These are phyloP conservation scores for Procavia capensis DNA, from an alignment of 2,113 vertebrate genomes.

Conservation along the genomic window DNA sequence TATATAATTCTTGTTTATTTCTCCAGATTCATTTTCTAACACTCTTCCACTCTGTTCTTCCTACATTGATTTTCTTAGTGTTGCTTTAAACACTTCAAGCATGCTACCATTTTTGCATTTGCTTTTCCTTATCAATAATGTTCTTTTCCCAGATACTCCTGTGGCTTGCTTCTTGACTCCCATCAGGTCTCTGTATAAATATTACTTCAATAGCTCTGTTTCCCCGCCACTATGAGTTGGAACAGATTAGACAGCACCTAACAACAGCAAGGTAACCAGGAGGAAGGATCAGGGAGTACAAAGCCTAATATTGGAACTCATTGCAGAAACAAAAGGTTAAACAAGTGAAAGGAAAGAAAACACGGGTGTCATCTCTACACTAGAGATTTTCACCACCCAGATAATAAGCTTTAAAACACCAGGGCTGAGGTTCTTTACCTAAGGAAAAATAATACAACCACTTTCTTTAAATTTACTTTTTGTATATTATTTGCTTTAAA, in stretches of 20 bases:
- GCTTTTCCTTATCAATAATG: not conserved
- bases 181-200: not conserved
- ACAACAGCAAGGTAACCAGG: not conserved
- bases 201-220: not conserved
- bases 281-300: not conserved
- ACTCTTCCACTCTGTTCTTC: not conserved
- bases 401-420: slow-evolving; percentile 4
- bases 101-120: not conserved
- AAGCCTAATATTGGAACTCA: not conserved
- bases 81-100: not conserved
- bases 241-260: too few relatives aligned
- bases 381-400: not conserved
- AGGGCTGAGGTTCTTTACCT: not conserved
- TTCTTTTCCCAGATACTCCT: not conserved
- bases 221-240: not conserved
- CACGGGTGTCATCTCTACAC: not conserved
- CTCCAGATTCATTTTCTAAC: not conserved
- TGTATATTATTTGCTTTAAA: slow-evolving; percentile 45
- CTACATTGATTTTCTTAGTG: not conserved
- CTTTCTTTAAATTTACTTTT: not conserved
- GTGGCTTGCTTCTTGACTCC: not conserved
- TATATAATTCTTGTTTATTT: not conserved
- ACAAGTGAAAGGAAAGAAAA: not conserved
- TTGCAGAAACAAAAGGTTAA: not conserved
- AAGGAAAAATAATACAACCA: slow-evolving; percentile 5